Percentiles rank a stretch among this genome's conserved stretches.
Evolutionary conservation across 2,888 invertebrate genomes (phyloP).

Genomic region (Meganola albula): DNA sequence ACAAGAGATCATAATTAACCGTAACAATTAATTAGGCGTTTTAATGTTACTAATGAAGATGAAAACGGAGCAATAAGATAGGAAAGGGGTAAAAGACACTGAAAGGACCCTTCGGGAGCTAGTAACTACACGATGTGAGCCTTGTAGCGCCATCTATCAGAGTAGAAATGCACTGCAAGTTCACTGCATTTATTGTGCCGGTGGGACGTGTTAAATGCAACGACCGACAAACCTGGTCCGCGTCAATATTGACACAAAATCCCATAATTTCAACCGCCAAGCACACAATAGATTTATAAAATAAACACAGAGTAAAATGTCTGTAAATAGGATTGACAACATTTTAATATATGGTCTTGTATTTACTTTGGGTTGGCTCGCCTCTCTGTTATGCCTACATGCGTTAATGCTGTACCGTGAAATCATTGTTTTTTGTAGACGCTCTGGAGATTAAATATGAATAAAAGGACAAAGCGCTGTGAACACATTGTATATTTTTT

Average conservation of each 20-base stretch:
- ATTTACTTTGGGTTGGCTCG: conserved; percentile 67
- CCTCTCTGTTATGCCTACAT: conserved; percentile 73
- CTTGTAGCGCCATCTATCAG: conserved; percentile 54
- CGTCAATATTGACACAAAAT: conserved; percentile 73
- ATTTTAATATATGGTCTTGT: conserved; percentile 74
- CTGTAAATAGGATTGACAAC: conserved; percentile 76
- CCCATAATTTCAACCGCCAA: conserved; percentile 74
- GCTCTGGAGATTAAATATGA: conserved; percentile 71
- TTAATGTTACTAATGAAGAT: too few species aligned
- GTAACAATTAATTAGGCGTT: too few species aligned
- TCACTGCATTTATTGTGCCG: conserved; percentile 37
- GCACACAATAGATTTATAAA: conserved; percentile 77
- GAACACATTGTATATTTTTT: conserved; percentile 60
- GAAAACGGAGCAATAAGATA: background rate
- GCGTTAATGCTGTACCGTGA: conserved; percentile 76
- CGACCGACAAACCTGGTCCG: conserved; percentile 59
- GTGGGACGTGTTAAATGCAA: conserved; percentile 75
- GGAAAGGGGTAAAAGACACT: background rate
- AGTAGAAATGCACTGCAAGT: conserved; percentile 20
- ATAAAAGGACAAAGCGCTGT: conserved; percentile 68
- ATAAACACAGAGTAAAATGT: conserved; percentile 76
- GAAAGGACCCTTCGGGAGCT: too few species aligned
- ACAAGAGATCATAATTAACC: too few species aligned
- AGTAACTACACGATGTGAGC: conserved; percentile 3
- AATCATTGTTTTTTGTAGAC: conserved; percentile 75